phyloP scores from a whole-genome alignment of 2,113 vertebrate species.

The Hippocampus mohnikei region DNA sequence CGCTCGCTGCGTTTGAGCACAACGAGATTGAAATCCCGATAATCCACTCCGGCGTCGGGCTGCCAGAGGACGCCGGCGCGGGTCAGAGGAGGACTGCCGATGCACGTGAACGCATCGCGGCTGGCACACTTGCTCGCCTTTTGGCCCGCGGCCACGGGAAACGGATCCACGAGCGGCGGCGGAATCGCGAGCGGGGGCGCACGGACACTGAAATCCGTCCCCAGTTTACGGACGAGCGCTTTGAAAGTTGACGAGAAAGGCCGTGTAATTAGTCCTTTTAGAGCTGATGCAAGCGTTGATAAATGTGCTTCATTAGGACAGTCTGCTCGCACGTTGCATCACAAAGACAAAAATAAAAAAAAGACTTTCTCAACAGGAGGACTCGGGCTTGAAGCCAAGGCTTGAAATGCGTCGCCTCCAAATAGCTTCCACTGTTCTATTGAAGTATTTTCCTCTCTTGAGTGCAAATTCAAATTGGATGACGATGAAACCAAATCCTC shows the following conservation, averaged over 20 bases:
- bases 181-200: conserved; percentile 3
- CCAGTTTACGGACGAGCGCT: conserved; percentile 5
- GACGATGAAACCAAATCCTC: not conserved
- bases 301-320: conserved; percentile 20
- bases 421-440: not conserved
- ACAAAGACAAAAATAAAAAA: conserved; percentile 18
- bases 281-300: conserved; percentile 46
- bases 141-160: conserved; percentile 23
- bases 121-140: not conserved
- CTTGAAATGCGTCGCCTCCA: not conserved
- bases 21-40: conserved; percentile 23
- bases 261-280: conserved; percentile 19
- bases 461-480: not conserved
- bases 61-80: conserved; percentile 2
- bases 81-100: conserved; percentile 30
- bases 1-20: not conserved
- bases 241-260: conserved; percentile 22
- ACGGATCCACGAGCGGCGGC: conserved; percentile 5
- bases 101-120: conserved; percentile 20
- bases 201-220: not conserved
- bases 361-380: conserved; percentile 24
- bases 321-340: conserved; percentile 47
- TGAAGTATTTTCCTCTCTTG: not conserved
- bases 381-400: not conserved
- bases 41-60: conserved; percentile 31